These are phyloP conservation scores for Drosophila niveifrons DNA, from an alignment of 2,888 invertebrate species.

Conservation along the genomic window DNA sequence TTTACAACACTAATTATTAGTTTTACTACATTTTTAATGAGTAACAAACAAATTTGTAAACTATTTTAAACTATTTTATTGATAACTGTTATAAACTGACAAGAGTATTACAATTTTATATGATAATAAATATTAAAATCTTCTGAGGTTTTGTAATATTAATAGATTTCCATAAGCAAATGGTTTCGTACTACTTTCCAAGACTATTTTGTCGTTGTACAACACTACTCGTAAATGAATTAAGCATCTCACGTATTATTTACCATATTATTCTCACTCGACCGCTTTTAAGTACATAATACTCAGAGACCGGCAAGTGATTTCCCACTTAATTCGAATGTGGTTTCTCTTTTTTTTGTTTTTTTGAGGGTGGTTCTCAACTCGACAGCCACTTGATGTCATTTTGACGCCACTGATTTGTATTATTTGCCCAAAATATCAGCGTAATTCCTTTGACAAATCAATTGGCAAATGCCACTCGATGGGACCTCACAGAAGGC, in stretches of 20 bases:
- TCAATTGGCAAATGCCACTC: constrained; percentile 65
- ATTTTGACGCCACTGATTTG: constrained; percentile 70
- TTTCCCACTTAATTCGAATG: constrained; percentile 12
- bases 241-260: too few species aligned
- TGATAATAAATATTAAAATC: too few species aligned
- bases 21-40: too few species aligned
- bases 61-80: too few species aligned
- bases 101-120: too few species aligned
- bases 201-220: background rate
- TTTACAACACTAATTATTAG: too few species aligned
- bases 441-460: constrained; percentile 78
- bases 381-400: constrained; percentile 62
- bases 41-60: too few species aligned
- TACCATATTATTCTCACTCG: constrained; percentile 39
- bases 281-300: constrained; percentile 21
- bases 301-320: constrained; percentile 19
- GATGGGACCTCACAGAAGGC: constrained; percentile 58
- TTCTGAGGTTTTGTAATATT: too few species aligned
- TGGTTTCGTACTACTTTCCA: too few species aligned
- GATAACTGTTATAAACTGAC: too few species aligned
- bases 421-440: constrained; percentile 71
- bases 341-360: constrained; percentile 25
- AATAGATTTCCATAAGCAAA: too few species aligned
- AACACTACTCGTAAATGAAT: background rate
- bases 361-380: constrained; percentile 60